These are phyloP conservation scores for Poecilia wingei DNA, from an alignment of 2,797 vertebrate genomes.

Conservation along the genomic window DNA sequence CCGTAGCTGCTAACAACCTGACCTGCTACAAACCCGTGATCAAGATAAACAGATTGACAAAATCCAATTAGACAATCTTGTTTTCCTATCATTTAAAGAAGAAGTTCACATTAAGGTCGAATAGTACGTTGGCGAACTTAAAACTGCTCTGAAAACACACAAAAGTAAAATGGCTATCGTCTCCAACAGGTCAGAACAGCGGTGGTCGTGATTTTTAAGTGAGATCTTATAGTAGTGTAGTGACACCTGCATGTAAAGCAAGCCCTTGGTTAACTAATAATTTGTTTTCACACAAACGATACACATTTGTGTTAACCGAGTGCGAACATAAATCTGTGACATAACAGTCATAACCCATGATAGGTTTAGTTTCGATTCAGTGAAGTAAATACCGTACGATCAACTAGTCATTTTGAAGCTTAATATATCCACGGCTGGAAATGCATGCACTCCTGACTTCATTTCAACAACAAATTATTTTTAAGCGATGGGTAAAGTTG, in stretches of 20 bases:
- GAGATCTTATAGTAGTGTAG: neutral
- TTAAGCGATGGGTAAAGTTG: constrained; percentile 4
- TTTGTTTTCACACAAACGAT: neutral
- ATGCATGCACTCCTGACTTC: constrained; percentile 18
- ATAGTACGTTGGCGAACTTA: constrained; percentile 1
- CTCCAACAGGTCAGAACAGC: constrained; percentile 24
- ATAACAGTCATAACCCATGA: constrained; percentile 14
- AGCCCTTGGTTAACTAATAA: neutral
- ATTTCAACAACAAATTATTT: constrained; percentile 1
- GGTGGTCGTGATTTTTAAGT: constrained; percentile 8
- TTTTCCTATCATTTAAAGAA: constrained; percentile 61
- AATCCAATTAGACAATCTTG: constrained; percentile 75
- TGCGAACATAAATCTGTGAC: constrained; percentile 28
- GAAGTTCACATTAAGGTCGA: constrained; percentile 44
- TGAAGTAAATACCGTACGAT: constrained; percentile 6
- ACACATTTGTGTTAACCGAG: neutral
- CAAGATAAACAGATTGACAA: constrained; percentile 74
- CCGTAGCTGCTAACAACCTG: constrained; percentile 54
- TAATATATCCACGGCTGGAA: neutral
- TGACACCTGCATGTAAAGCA: neutral
- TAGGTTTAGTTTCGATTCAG: constrained; percentile 48
- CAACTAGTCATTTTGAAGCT: neutral
- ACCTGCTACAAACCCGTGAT: constrained; percentile 57
- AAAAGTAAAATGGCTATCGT: constrained; percentile 49
- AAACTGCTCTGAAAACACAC: constrained; percentile 5